Evolutionary conservation across 2,888 invertebrate species (phyloP).

Genomic region (Icerya purchasi): DNA sequence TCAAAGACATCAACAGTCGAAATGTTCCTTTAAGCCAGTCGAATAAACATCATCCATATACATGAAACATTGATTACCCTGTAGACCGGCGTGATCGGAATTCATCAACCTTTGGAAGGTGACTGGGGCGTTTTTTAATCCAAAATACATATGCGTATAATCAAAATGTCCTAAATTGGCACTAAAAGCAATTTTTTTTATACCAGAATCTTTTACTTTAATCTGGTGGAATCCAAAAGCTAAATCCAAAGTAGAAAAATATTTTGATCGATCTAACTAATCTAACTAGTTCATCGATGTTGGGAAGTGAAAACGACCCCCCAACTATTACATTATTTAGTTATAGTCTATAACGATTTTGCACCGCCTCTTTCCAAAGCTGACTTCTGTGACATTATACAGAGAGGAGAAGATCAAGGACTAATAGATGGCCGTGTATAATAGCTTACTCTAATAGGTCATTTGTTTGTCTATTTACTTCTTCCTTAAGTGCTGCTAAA

Average conservation of each 20-base stretch:
- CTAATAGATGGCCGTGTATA: not conserved
- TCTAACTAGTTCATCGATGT: slow-evolving; percentile 20
- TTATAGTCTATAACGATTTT: not conserved
- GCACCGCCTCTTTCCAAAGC: not conserved
- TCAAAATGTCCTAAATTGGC: slow-evolving; percentile 16
- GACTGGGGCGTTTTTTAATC: slow-evolving; percentile 21
- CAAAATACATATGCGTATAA: slow-evolving; percentile 21
- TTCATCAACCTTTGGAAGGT: slow-evolving; percentile 23
- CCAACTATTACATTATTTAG: not conserved
- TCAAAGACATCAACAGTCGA: not conserved
- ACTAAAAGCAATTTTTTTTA: slow-evolving; percentile 8
- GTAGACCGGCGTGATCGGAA: slow-evolving; percentile 18
- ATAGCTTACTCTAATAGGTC: no score
- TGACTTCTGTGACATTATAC: not conserved
- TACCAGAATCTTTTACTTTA: slow-evolving; percentile 7
- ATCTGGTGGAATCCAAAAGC: slow-evolving; percentile 21
- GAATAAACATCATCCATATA: slow-evolving; percentile 18
- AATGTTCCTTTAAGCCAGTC: no score
- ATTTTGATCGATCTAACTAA: slow-evolving; percentile 18
- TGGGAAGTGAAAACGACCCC: slow-evolving; percentile 12
- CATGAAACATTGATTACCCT: slow-evolving; percentile 13
- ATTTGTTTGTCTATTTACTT: no score
- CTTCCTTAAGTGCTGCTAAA: not conserved
- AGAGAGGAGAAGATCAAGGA: not conserved
- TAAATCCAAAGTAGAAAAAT: slow-evolving; percentile 20